Evolutionary conservation across 2,888 invertebrate species (phyloP).

Genomic region (Amaurobius ferox): DNA sequence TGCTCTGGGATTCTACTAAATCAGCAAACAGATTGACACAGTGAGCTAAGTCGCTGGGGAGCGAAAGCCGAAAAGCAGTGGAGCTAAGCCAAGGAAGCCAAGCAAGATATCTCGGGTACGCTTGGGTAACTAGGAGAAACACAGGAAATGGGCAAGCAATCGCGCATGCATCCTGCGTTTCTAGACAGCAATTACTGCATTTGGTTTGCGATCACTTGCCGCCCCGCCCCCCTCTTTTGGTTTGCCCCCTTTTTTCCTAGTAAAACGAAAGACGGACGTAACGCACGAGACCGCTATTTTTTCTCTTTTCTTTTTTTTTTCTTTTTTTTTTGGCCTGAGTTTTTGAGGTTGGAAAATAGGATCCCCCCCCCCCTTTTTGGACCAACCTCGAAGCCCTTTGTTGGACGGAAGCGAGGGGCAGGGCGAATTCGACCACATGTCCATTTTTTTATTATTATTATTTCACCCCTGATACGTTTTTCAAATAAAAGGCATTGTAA

Average conservation of each 20-base stretch:
- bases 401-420: constrained; percentile 20
- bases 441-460: too few relatives aligned
- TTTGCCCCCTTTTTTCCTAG: background rate
- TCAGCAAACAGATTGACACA: background rate
- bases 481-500: background rate
- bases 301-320: background rate
- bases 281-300: constrained; percentile 16
- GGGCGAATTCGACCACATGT: background rate
- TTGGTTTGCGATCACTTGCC: background rate
- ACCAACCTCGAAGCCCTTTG: constrained; percentile 8
- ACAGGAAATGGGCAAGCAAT: constrained; percentile 50
- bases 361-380: background rate
- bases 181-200: constrained; percentile 37
- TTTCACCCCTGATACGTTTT: background rate
- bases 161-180: constrained; percentile 45
- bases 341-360: background rate
- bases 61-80: background rate
- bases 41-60: background rate
- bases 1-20: background rate
- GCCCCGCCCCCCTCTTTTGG: background rate
- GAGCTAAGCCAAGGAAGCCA: too few relatives aligned
- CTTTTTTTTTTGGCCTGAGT: background rate
- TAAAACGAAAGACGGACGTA: background rate
- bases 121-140: constrained; percentile 25
- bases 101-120: constrained; percentile 18